These are phyloP conservation scores for Troides aeacus DNA, from an alignment of 2,888 invertebrate species.

Conservation along the genomic window DNA sequence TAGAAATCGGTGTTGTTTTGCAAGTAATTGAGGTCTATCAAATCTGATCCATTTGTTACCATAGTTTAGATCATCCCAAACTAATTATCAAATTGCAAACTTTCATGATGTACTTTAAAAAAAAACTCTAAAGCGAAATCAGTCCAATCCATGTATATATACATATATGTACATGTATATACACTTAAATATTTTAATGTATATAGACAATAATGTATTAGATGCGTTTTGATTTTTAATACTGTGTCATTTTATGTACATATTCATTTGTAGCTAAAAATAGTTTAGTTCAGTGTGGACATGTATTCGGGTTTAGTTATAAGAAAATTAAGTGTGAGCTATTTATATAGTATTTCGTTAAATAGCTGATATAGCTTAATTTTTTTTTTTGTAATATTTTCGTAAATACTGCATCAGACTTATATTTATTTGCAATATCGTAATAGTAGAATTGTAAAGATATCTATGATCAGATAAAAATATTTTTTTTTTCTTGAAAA, in stretches of 20 bases:
- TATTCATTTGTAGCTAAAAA: constrained; percentile 23
- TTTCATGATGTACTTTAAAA: constrained; percentile 13
- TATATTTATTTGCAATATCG: not conserved
- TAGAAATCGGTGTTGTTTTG: too few relatives aligned
- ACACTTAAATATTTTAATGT: constrained; percentile 40
- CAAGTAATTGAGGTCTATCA: too few relatives aligned
- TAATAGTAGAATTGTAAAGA: not conserved
- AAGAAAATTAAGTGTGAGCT: constrained; percentile 26
- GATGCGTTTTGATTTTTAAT: constrained; percentile 29
- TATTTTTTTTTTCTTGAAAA: not conserved
- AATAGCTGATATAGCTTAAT: not conserved
- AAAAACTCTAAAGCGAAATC: constrained; percentile 38
- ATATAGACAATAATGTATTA: constrained; percentile 68
- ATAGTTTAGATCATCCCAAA: too few relatives aligned
- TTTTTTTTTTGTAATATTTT: constrained; percentile 9
- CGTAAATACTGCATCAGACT: not conserved
- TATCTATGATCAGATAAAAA: not conserved
- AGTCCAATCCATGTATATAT: constrained; percentile 51
- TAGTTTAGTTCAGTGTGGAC: constrained; percentile 25
- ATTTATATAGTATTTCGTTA: constrained; percentile 2
- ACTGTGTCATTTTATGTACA: constrained; percentile 29
- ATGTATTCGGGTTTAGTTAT: constrained; percentile 28
- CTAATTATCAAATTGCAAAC: not conserved
- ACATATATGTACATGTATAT: too few relatives aligned
- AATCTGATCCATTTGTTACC: too few relatives aligned